Evolutionary conservation across 2,888 invertebrate species (phyloP), one percentile per base, ranked within the genome.

Genomic region (Pachliopta kotzebuea): DNA sequence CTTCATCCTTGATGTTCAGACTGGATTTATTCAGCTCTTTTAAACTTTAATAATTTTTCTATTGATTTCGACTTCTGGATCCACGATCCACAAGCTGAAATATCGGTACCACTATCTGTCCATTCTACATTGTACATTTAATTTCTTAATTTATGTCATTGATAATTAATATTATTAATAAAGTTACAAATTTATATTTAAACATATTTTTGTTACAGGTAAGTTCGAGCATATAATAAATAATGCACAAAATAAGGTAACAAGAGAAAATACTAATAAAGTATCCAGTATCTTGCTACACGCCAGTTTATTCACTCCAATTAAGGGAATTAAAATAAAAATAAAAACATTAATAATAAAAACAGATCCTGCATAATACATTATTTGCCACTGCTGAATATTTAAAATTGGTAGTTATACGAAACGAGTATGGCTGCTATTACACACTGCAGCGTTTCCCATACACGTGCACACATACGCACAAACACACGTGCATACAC

Each of bases 131-230:
- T 37, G 14, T 14, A 2, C 14, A 14, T 14, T 37, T 37, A 0
- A 14, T 37, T 37, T 37, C 9, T 37, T 37, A 14, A 11, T 37
- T 1, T 31, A 1, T 31, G 31, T 11, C 11, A 11, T 31, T 31
- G 9, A 31, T 31, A 11, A 31, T 8, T 8, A 31, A 1, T 31
- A 31, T 31, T 37, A 11, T 37, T 37, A 37, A 37, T 11, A 14
- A 37, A 37, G 3, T 14, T 14, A 11, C 37, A 37, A 37, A 14
- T 17, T 59, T 55, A 55, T n/a, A 29, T 49, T 20, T 56, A 21
- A 7, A 18, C 4, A 26, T 26, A 29, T 61, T 37, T 49, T 56
- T 55, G 20, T 63, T 59, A 31, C 63, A 59, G 59, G 63, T 64
- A 64, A 60, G 60, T 60, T 60, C 56, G 59, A 24, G 55, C 4